Base-by-base conservation (phyloP, 1,140 invertebrate species). In the Asobara japonica region DNA sequence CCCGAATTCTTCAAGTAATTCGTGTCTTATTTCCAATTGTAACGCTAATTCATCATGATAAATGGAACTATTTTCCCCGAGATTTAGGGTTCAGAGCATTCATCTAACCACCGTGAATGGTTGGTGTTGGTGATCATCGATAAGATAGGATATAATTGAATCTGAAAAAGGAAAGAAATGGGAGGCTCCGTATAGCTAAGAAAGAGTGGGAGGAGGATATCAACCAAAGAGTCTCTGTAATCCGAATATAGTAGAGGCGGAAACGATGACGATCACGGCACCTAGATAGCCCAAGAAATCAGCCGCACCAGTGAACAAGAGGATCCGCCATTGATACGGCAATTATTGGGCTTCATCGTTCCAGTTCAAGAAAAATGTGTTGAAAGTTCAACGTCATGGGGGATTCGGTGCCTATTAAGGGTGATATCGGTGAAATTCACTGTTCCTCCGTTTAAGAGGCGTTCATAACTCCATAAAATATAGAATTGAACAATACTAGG, bases 271-370 rank as follows among this genome's bases (percentile, higher is more conserved):
- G 45, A 71, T 48, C 60, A 62, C 51, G 66, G 71, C 65, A 72
- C 70, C 71, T 41, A 79, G 79, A 82, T 81, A 78, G 74, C 75
- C 76, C 73, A 45, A 69, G 67, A 27, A 64, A 65, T 61, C 27
- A 36, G 62, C 61, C 69, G 51, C 61, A 62, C 41, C 31, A 13
- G 10, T 65, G 68, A 77, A 75, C 70, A 76, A 69, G 71, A 71
- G 62, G 80, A 84, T 79, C 79, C 84, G 84, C 84, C 84, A 87
- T 87, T 87, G 84, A 86, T 87, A 87, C 85, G 83, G 81, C 77
- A 62, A 67, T 18, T 70, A 41, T 64, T 33, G 31, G 25, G 20
- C 27, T 56, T 25, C 22, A 29, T 71, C 48, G 36, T 71, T 62
- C 10, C 27, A 30, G 29, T 48, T 41, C 11, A 45, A 3, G 18